Percentiles rank a stretch among this genome's conserved stretches.
Conservation (phyloP, 1,140 invertebrate genomes). For the Hyles vespertilio region DNA sequence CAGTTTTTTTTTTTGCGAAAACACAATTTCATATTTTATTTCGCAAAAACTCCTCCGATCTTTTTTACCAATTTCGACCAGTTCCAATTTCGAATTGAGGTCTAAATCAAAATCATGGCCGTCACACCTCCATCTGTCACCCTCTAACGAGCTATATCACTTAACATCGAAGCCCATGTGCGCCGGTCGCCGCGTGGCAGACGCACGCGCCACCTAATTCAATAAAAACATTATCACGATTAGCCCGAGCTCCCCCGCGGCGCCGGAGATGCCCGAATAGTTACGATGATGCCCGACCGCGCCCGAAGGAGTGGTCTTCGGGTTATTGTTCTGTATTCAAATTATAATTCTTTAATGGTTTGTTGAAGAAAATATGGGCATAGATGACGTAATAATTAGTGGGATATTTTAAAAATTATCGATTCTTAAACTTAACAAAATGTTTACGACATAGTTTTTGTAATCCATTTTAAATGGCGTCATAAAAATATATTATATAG, state of each 20-base stretch:
- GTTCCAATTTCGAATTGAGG: no score
- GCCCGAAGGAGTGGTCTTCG: slow-evolving; percentile 13
- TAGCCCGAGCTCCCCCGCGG: slow-evolving; percentile 56
- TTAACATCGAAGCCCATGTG: slow-evolving; percentile 20
- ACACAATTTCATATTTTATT: no score
- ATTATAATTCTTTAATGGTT: slow-evolving; percentile 6
- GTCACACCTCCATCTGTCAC: slow-evolving; percentile 21
- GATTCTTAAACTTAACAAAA: no score
- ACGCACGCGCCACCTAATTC: slow-evolving; percentile 69
- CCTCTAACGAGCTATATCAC: slow-evolving; percentile 40
- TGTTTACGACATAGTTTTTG: no score
- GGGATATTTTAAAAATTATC: no score
- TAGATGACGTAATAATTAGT: no score
- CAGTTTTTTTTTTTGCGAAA: no score
- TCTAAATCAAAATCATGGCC: slow-evolving; percentile 2
- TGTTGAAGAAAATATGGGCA: no score
- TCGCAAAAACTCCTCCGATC: no score
- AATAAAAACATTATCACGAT: slow-evolving; percentile 75
- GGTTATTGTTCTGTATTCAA: slow-evolving; percentile 12
- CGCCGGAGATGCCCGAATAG: slow-evolving; percentile 1
- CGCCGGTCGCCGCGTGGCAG: slow-evolving; percentile 32
- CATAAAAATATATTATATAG: no score
- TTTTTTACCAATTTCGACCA: not conserved
- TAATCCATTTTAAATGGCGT: no score
- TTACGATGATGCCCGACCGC: slow-evolving; percentile 33